phyloP scores from a whole-genome alignment of 1,140 invertebrate genomes.

The Drosophila kikkawai region DNA sequence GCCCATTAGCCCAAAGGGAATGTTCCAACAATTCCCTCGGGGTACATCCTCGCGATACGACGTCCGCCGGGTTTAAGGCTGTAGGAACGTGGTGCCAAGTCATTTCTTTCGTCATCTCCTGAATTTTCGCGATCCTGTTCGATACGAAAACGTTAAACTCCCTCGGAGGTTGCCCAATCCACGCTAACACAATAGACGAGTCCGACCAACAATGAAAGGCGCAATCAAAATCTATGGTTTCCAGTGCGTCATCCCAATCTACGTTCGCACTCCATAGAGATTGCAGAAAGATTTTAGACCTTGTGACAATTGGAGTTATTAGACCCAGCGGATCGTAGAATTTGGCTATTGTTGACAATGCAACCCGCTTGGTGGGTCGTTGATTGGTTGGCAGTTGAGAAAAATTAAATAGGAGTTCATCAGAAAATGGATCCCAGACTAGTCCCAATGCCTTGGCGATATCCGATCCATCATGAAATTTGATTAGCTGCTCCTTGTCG shows the following conservation, averaged over 20 bases:
- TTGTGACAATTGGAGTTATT: neutral
- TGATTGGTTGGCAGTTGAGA: too few relatives aligned
- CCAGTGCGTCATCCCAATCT: neutral
- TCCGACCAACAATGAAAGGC: neutral
- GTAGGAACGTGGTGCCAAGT: neutral
- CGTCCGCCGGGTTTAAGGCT: neutral
- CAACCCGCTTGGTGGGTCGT: too few relatives aligned
- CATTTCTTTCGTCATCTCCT: neutral
- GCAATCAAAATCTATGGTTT: neutral
- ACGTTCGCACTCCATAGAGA: neutral
- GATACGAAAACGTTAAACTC: constrained; percentile 3
- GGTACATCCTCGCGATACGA: neutral
- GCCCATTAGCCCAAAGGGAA: neutral
- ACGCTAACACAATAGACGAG: neutral
- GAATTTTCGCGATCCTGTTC: neutral
- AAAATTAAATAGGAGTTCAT: too few relatives aligned
- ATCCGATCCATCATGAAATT: too few relatives aligned
- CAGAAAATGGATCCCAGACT: too few relatives aligned
- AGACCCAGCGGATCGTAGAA: neutral
- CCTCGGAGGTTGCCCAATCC: neutral
- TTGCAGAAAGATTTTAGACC: neutral
- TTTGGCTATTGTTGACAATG: neutral
- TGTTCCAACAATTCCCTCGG: neutral
- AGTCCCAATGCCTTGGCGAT: too few relatives aligned
- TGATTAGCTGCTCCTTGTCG: too few relatives aligned